Percentiles rank a stretch among this genome's conserved stretches.
Evolutionary conservation across 2,797 vertebrate species (phyloP).

Genomic region (Phrynocephalus vlangalii): DNA sequence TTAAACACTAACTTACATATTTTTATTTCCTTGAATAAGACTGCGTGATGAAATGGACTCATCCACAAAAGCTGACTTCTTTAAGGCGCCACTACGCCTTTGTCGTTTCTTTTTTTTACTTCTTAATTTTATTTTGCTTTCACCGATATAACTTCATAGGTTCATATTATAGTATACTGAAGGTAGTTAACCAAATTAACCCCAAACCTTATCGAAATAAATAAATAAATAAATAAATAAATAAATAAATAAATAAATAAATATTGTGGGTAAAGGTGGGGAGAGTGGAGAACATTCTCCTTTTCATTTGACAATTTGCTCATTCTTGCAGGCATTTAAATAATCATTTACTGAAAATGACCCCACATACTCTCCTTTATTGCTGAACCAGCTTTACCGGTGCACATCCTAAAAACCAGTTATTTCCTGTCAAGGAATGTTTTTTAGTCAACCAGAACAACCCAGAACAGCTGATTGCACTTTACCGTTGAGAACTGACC

Average conservation of each 20-base stretch:
- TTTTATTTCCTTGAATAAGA: too few relatives aligned
- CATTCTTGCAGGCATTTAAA: background rate
- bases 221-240: too few relatives aligned
- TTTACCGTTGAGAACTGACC: constrained; percentile 27
- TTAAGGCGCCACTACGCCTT: too few relatives aligned
- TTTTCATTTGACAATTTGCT: constrained; percentile 31
- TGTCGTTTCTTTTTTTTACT: too few relatives aligned
- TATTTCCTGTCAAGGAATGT: constrained; percentile 49
- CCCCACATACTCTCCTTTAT: constrained; percentile 34
- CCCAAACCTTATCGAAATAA: too few relatives aligned
- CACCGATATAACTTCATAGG: background rate
- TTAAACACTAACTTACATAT: too few relatives aligned
- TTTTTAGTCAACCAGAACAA: constrained; percentile 59
- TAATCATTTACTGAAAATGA: constrained; percentile 43
- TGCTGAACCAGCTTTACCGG: constrained; percentile 43
- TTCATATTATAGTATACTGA: background rate
- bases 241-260: background rate
- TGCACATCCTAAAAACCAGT: constrained; percentile 49
- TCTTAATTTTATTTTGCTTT: too few relatives aligned
- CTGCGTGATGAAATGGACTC: too few relatives aligned
- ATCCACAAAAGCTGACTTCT: too few relatives aligned
- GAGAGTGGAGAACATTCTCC: background rate
- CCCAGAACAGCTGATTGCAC: constrained; percentile 48
- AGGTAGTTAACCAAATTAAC: background rate
- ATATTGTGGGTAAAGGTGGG: background rate